These are phyloP conservation scores for Ptychobarbus kaznakovi DNA, from an alignment of 2,797 vertebrate species.

Conservation along the genomic window DNA sequence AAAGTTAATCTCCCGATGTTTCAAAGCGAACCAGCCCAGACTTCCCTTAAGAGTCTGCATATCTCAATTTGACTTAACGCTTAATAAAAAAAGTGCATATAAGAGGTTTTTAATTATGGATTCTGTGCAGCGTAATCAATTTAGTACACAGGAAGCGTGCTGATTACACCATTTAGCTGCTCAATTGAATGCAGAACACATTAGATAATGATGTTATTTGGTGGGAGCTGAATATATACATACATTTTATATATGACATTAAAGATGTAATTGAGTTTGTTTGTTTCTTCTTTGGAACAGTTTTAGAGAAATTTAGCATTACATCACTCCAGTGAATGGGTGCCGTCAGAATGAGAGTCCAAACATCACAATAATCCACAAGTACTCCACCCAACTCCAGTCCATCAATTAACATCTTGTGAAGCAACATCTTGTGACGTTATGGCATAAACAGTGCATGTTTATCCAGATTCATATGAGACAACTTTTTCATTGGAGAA, in stretches of 20 bases:
- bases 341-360: background rate
- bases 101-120: conserved; percentile 17
- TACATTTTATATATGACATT: background rate
- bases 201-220: background rate
- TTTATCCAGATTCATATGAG: background rate
- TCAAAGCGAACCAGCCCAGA: conserved; percentile 12
- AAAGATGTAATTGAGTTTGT: background rate
- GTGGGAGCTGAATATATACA: background rate
- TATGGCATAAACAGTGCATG: background rate
- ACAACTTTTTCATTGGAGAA: background rate
- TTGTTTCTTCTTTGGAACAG: too few species aligned
- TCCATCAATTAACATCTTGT: background rate
- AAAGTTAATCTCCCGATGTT: background rate
- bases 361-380: background rate
- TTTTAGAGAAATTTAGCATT: background rate
- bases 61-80: background rate
- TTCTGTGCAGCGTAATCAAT: conserved; percentile 16
- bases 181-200: background rate
- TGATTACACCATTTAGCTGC: conserved; percentile 19
- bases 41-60: background rate
- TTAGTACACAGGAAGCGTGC: background rate
- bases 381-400: background rate
- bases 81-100: background rate
- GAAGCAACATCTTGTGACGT: background rate
- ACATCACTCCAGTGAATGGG: background rate